Conservation (phyloP, 2,888 invertebrate genomes). For the Phalera bucephala region DNA sequence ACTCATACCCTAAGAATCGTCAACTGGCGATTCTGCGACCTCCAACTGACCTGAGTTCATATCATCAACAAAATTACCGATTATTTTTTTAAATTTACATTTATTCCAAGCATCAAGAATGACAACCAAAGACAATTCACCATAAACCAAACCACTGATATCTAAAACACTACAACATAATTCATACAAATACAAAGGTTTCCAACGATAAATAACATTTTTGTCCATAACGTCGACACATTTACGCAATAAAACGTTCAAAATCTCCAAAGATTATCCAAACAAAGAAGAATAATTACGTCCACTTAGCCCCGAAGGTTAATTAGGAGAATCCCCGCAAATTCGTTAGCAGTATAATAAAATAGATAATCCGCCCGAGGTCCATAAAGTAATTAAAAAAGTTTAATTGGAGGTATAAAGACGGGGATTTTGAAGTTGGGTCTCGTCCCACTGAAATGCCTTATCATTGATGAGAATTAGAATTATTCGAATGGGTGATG, state of each 20-base stretch:
- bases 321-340: constrained; percentile 20
- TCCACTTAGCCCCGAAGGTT: constrained; percentile 19
- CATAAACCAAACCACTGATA: too few relatives aligned
- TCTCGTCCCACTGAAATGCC: constrained; percentile 47
- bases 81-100: too few relatives aligned
- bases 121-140: too few relatives aligned
- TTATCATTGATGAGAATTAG: constrained; percentile 36
- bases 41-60: too few relatives aligned
- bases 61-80: too few relatives aligned
- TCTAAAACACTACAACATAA: too few relatives aligned
- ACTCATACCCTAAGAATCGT: too few relatives aligned
- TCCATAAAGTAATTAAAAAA: constrained; percentile 60
- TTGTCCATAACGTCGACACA: too few relatives aligned
- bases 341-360: constrained; percentile 29
- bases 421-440: constrained; percentile 28
- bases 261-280: constrained; percentile 8
- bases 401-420: constrained; percentile 56
- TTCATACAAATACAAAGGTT: too few relatives aligned
- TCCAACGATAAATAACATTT: too few relatives aligned
- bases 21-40: too few relatives aligned
- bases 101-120: too few relatives aligned
- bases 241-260: background rate
- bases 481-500: background rate
- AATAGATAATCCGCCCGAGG: constrained; percentile 47
- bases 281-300: constrained; percentile 12